Conservation (phyloP, 2,113 vertebrate species). For the Capra hircus region DNA sequence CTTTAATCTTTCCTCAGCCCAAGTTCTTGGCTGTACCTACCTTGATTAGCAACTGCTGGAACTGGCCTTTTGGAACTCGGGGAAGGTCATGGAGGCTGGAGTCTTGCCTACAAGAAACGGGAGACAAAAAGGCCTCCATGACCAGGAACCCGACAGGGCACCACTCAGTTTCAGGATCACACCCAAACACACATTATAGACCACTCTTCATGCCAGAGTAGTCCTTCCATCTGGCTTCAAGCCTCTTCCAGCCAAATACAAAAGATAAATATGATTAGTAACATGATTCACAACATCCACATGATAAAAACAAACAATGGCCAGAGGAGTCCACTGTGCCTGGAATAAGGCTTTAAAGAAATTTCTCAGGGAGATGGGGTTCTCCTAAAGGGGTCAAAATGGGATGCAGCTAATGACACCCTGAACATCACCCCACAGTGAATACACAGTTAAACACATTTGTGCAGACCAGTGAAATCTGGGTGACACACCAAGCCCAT, state of each 20-base stretch:
- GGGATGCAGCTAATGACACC: neutral
- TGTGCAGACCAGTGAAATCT: neutral
- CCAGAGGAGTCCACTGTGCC: neutral
- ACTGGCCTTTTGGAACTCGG: neutral
- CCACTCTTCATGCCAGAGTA: neutral
- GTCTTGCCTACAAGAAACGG: neutral
- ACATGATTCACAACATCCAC: neutral
- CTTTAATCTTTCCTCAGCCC: neutral
- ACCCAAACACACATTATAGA: neutral
- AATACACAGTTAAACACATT: too few relatives aligned
- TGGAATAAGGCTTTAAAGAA: neutral
- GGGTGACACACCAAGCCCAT: rapidly evolving
- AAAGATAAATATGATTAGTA: neutral
- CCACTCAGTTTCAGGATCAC: neutral
- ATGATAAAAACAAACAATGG: neutral
- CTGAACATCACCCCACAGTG: neutral
- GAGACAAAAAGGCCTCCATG: neutral
- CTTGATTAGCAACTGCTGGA: neutral
- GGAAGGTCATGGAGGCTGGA: neutral
- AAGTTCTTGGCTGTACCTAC: neutral
- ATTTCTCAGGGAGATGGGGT: neutral
- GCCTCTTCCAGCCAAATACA: neutral
- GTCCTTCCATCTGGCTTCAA: neutral
- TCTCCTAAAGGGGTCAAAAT: neutral
- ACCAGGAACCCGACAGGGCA: rapidly evolving